Conservation (phyloP, 1,140 invertebrate species). For the Neocloeon triangulifer region DNA sequence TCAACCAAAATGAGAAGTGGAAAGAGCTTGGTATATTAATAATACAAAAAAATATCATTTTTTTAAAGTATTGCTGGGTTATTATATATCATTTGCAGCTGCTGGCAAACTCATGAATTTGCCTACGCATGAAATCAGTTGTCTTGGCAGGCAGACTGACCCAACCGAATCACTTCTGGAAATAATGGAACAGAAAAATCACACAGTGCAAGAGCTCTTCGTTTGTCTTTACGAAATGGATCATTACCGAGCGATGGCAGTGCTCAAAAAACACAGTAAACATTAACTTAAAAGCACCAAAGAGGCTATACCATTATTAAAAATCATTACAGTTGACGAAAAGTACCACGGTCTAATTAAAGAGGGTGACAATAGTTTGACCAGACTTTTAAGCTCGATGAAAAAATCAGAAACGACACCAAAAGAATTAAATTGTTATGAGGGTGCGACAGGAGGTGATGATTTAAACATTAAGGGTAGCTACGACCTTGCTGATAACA, state of each 20-base stretch:
- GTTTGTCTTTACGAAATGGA: conserved; percentile 41
- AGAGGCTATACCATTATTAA: neutral
- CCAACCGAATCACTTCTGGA: conserved; percentile 51
- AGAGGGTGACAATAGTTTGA: conserved; percentile 19
- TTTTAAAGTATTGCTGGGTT: neutral
- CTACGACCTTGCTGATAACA: too few species aligned
- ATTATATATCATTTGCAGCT: neutral
- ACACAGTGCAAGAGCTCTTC: conserved; percentile 54
- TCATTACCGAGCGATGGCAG: conserved; percentile 43
- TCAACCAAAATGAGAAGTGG: conserved; percentile 60
- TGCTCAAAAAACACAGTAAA: conserved; percentile 32
- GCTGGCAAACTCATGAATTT: conserved; percentile 15
- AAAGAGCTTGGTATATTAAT: conserved; percentile 44
- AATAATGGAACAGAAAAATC: conserved; percentile 57
- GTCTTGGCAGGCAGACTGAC: conserved; percentile 26
- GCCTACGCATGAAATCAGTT: conserved; percentile 23
- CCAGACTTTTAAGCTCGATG: conserved; percentile 7
- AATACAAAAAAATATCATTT: conserved; percentile 3
- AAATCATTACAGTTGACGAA: conserved; percentile 20
- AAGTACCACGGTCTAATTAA: conserved; percentile 31
- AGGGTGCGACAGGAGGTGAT: too few species aligned
- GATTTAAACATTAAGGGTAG: too few species aligned
- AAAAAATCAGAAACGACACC: too few species aligned
- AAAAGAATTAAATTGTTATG: too few species aligned
- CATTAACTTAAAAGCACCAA: conserved; percentile 3